Evolutionary conservation across 2,113 vertebrate genomes (phyloP), one percentile per base, ranked within the genome.

Genomic region (Odocoileus hemionus): DNA sequence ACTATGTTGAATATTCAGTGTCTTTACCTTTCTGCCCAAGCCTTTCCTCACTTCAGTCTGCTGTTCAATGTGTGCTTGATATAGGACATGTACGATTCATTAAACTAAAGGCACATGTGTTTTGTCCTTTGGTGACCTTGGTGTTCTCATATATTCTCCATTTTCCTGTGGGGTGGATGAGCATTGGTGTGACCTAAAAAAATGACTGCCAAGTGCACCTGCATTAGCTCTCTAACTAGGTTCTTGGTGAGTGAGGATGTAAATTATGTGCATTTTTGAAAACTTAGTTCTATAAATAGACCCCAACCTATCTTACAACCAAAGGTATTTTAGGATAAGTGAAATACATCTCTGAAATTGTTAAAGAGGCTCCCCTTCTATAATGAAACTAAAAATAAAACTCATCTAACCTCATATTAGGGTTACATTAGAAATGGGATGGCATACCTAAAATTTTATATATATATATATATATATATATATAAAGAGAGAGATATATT

Each of bases 221-320:
- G 95, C 86, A 87, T 96, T 96, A 97, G 94, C 78, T 96, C 54
- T 92, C 76, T 97, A 86, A 97, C 96, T 97, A 28, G 95, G 86
- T 96, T 97, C 91, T 96, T 67, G 91, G 94, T 90, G 78, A 97
- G 94, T 16, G 33, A 76, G 70, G 74, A 89, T 97, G 86, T 95
- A 98, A 98, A 97, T 98, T 97, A 98, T 95, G 96, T 97, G 96
- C 96, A 96, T 98, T 97, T 98, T 97, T 98, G 97, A 98, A 97
- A 97, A 98, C 95, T 96, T 74, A 90, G 70, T 36, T 98, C 97
- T 98, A 97, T 98, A 98, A 96, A 98, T 98, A 98, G 96, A 97
- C 83, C 60, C n/a, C 88, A 96, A 95, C 86, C 70, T 97, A 97
- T 97, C 97, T 95, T 96, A 97, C 47, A 95, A 97, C 91, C 94